Evolutionary conservation across 2,797 vertebrate genomes (phyloP), one percentile per base, ranked within the genome.

Genomic region (Mormyrops boulengeri): DNA sequence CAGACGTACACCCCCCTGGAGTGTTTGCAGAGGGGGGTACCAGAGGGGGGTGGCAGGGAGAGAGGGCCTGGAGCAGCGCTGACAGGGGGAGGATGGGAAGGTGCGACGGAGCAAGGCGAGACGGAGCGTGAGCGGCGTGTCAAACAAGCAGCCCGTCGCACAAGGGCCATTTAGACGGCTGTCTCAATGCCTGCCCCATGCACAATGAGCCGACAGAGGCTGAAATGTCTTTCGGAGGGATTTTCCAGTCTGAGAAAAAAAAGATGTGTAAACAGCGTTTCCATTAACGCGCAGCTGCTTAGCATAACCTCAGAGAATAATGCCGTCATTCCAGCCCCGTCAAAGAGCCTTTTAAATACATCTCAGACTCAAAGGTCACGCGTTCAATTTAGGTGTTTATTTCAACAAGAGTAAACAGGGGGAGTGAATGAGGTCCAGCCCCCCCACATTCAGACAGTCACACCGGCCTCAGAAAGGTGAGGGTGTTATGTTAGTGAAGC

Each of bases 121-220:
- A 66, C 89, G 49, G 90, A 91, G 89, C 86, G 86, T 82, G 47
- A 88, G 62, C 49, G 80, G 90, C 88, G 73, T 62, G 82, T 82
- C 88, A 80, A 91, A 87, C 88, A 55, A 69, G 44, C 47, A 86
- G 87, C 77, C 49, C 34, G n/a, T 89, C 88, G 73, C 89, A 89
- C 87, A 73, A 86, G 77, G 66, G 14, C 86, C 84, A 84, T 88
- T 92, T 93, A 92, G 93, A 90, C 89, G 89, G 88, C 90, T 82
- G 49, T 92, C 91, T 89, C 91, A 88, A 91, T 89, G 89, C 88
- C 89, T 38, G 66, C 90, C 14, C 2, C 88, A 91, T 69, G 91
- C 90, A 92, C 90, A 93, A 92, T 91, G 90, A 90, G 30, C 66
- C 30, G 3, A 34, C 4, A 4, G 38, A 88, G 87, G 57, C 89